Evolutionary conservation across 2,888 invertebrate species (phyloP).

Genomic region (Drosophila prolongata): DNA sequence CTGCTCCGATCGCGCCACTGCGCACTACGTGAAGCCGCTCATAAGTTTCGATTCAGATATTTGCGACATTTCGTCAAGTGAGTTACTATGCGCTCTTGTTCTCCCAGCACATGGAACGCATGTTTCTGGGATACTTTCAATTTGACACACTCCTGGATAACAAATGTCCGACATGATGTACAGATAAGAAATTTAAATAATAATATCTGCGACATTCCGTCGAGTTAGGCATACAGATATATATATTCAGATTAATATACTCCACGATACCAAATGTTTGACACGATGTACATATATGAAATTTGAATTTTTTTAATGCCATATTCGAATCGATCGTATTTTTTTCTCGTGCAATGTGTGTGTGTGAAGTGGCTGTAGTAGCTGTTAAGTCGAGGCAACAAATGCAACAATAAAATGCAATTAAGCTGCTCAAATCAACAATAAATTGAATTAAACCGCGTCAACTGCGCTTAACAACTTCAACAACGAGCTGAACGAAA

Average conservation of each 20-base stretch:
- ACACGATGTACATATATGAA: background rate
- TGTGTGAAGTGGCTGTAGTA: conserved; percentile 16
- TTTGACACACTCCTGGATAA: background rate
- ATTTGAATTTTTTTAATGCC: background rate
- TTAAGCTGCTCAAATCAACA: conserved; percentile 72
- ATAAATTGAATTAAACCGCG: conserved; percentile 78
- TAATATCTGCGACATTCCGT: conserved; percentile 24
- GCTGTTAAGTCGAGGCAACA: conserved; percentile 31
- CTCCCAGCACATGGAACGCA: background rate
- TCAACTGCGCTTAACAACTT: conserved; percentile 50
- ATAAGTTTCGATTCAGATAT: conserved; percentile 5
- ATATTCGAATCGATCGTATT: background rate
- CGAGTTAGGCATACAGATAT: conserved; percentile 11
- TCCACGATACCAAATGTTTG: background rate
- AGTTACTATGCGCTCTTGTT: conserved; percentile 7
- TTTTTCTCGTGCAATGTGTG: conserved; percentile 9
- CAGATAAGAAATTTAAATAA: background rate
- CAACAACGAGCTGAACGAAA: conserved; percentile 11
- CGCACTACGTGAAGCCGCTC: conserved; percentile 55
- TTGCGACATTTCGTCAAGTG: conserved; percentile 30
- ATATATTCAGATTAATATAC: background rate
- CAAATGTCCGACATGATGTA: background rate
- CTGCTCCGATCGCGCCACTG: conserved; percentile 78
- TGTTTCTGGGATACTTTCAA: background rate
- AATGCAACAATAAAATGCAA: conserved; percentile 72